Evolutionary conservation across 2,113 vertebrate genomes (phyloP).

Genomic region (Vombatus ursinus): DNA sequence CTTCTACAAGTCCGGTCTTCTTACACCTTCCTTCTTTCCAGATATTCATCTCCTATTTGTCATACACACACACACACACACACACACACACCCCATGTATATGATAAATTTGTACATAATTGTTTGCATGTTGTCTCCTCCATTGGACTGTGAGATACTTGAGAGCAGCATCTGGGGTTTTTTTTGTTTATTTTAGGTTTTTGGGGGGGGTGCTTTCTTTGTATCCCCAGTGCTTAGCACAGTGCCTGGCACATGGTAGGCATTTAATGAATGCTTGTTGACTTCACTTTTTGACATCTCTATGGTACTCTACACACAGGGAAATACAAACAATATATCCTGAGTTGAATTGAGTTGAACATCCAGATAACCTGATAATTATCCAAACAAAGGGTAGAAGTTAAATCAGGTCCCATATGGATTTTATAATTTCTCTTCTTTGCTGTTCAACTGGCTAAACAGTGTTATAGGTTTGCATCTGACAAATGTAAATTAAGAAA

Average conservation of each 20-base stretch:
- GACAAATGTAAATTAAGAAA: neutral
- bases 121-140: neutral
- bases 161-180: neutral
- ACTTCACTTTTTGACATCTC: neutral
- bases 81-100: too few relatives aligned
- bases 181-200: neutral
- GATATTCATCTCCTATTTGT: neutral
- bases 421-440: neutral
- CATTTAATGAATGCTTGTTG: neutral
- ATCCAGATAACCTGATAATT: slow-evolving; percentile 18
- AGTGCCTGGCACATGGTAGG: neutral
- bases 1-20: neutral
- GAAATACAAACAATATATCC: neutral
- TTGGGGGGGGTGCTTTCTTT: neutral
- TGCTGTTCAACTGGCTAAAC: neutral
- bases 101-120: neutral
- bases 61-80: too few relatives aligned
- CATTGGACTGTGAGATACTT: neutral
- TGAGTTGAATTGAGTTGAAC: neutral
- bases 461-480: slow-evolving; percentile 18
- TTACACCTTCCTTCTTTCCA: neutral
- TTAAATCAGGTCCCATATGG: neutral
- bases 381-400: neutral
- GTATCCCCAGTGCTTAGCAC: neutral
- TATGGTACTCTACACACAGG: neutral